Evolutionary conservation across 2,113 vertebrate species (phyloP).

Genomic region (Anarhynchus alexandrinus): DNA sequence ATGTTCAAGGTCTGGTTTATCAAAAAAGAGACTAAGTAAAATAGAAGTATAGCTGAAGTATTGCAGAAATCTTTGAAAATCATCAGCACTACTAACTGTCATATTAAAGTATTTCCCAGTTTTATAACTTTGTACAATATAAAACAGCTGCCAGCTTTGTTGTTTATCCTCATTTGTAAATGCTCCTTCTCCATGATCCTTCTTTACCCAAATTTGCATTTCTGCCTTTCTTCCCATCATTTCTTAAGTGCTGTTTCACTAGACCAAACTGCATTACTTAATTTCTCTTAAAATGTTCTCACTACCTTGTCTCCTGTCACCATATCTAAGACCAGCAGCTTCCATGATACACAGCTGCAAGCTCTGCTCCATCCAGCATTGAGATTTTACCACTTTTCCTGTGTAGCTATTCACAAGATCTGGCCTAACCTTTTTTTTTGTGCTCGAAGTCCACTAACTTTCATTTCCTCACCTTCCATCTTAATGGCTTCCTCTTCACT

Average conservation of each 20-base stretch:
- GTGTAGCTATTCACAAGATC: background rate
- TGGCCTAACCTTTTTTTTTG: background rate
- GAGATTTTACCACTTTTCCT: background rate
- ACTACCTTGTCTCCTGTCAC: background rate
- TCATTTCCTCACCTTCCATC: background rate
- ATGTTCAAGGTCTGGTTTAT: background rate
- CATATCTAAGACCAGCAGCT: background rate
- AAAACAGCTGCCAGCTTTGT: background rate
- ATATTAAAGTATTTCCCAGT: background rate
- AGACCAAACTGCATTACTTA: background rate
- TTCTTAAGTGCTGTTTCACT: background rate
- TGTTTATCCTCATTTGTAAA: background rate
- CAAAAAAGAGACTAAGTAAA: background rate
- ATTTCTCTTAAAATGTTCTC: background rate
- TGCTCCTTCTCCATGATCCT: background rate
- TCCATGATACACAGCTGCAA: background rate
- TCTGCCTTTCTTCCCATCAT: background rate
- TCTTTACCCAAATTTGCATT: background rate
- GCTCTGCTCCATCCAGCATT: background rate
- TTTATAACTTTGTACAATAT: background rate
- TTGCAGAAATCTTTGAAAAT: background rate
- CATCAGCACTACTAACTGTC: background rate
- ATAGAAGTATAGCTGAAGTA: background rate
- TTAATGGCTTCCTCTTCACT: background rate
- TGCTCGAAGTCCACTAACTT: background rate